Evolutionary conservation across 1,140 invertebrate species (phyloP).

Genomic region (Bombus haemorrhoidalis): DNA sequence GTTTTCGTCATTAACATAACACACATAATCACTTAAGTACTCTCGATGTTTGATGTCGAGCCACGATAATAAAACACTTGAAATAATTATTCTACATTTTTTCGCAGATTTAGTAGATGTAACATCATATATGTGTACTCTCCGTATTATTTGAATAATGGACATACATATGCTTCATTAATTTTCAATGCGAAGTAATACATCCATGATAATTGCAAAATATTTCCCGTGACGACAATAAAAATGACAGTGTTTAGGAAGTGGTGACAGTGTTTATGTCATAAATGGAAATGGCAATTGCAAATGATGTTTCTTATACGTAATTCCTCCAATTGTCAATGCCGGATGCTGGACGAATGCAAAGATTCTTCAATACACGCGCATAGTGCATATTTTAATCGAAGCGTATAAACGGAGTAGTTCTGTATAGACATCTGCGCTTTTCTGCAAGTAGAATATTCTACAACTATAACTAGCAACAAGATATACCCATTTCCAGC

Average conservation of each 20-base stretch:
- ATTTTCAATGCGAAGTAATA: too few relatives aligned
- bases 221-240: neutral
- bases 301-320: neutral
- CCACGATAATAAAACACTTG: neutral
- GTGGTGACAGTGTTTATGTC: neutral
- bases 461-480: neutral
- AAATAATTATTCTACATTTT: neutral
- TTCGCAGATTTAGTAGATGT: neutral
- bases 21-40: neutral
- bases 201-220: neutral
- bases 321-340: slow-evolving; percentile 20
- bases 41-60: neutral
- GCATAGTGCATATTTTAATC: neutral
- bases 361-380: slow-evolving; percentile 13
- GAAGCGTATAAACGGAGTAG: neutral
- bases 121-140: neutral
- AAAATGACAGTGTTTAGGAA: neutral
- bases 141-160: neutral
- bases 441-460: neutral
- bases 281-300: neutral
- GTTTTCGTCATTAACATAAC: too few relatives aligned
- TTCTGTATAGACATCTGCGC: too few relatives aligned
- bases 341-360: neutral
- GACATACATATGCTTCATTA: accelerated
- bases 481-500: neutral